These are phyloP conservation scores for Pristionchus entomophagus DNA, from an alignment of 2,888 invertebrate genomes.

Conservation along the genomic window DNA sequence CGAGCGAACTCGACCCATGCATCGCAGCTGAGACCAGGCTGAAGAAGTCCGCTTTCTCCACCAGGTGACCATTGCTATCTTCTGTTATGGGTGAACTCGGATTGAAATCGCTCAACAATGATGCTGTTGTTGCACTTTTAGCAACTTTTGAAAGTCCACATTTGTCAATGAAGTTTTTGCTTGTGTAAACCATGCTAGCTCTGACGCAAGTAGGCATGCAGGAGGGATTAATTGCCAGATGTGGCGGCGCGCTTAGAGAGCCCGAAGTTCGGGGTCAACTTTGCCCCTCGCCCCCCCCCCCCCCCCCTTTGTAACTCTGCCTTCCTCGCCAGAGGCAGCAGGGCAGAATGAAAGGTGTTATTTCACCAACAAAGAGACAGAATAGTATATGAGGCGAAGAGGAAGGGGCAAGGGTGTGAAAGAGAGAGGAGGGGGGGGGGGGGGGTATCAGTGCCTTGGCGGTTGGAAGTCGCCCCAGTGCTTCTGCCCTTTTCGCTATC, in stretches of 20 bases:
- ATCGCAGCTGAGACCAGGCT: conserved; percentile 62
- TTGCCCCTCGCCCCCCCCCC: neutral
- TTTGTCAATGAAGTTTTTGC: neutral
- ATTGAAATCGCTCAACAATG: too few species aligned
- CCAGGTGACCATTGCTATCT: conserved; percentile 39
- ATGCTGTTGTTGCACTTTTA: too few species aligned
- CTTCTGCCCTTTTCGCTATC: neutral
- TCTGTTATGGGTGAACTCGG: too few species aligned
- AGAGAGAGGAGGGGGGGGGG: neutral
- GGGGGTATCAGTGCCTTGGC: neutral
- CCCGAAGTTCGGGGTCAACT: neutral
- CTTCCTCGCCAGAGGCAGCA: neutral
- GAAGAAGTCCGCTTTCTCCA: conserved; percentile 58
- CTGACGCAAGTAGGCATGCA: neutral
- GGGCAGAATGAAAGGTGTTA: neutral
- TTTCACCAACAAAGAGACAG: neutral
- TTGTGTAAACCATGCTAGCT: neutral
- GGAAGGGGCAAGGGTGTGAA: neutral
- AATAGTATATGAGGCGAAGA: neutral
- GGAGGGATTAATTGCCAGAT: conserved; percentile 31
- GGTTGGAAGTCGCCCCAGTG: neutral
- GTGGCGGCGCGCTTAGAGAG: neutral
- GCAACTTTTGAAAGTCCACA: too few species aligned
- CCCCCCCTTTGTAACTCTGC: neutral
- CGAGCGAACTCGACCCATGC: conserved; percentile 64